Percentiles rank a stretch among this genome's conserved stretches.
Conservation (phyloP, 2,797 vertebrate genomes). For the Danio albolineatus region DNA sequence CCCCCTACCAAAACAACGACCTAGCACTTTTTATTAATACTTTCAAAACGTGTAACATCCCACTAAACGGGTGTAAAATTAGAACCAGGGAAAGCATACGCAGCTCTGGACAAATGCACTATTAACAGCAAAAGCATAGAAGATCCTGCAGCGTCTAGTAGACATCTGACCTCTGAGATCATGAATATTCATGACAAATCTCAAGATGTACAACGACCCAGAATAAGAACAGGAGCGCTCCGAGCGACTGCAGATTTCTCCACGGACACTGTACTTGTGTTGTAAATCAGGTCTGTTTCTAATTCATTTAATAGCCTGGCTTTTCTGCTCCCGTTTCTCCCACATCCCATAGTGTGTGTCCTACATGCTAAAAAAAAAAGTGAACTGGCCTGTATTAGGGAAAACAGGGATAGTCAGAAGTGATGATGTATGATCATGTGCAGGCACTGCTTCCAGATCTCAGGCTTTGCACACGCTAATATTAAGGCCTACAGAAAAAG, state of each 20-base stretch:
- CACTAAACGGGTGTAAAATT: not conserved
- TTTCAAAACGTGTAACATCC: not conserved
- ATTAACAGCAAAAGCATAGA: slow-evolving; percentile 26
- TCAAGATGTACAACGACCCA: not conserved
- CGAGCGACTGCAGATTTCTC: not conserved
- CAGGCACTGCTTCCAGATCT: slow-evolving; percentile 14
- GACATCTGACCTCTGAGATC: slow-evolving; percentile 19
- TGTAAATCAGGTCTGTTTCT: slow-evolving; percentile 2
- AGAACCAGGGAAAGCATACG: not conserved
- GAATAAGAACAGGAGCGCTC: slow-evolving; percentile 31
- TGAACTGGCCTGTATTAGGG: not conserved
- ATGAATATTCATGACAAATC: slow-evolving; percentile 20
- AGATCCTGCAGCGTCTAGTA: slow-evolving; percentile 21
- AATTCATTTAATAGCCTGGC: slow-evolving; percentile 1
- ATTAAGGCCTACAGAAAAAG: slow-evolving; percentile 36
- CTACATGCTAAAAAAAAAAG: slow-evolving; percentile 59
- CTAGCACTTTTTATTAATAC: not conserved
- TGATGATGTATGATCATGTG: slow-evolving; percentile 3
- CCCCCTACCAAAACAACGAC: not conserved
- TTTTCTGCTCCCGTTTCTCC: slow-evolving; percentile 19
- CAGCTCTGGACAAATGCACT: slow-evolving; percentile 17
- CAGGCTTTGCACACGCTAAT: slow-evolving; percentile 24
- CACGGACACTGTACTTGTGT: not conserved
- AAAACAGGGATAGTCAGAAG: slow-evolving; percentile 7
- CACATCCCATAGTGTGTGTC: slow-evolving; percentile 36